Evolutionary conservation across 2,113 vertebrate species (phyloP), one percentile per base, ranked within the genome.

Genomic region (Arizona elegans): DNA sequence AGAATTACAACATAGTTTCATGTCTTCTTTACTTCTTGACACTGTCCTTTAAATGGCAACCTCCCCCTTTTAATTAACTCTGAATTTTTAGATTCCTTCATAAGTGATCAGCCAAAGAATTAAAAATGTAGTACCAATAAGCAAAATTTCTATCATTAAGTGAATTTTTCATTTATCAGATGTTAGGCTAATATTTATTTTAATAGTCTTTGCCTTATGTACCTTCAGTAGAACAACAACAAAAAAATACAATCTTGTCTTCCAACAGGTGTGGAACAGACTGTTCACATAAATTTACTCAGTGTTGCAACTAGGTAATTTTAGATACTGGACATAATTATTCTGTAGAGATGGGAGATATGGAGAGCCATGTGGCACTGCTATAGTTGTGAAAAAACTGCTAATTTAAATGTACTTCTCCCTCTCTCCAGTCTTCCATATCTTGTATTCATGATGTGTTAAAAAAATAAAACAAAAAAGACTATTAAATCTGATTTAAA

Each of bases 101-200:
- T 91, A 86, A 92, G 92, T 0, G 92, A 91, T 29, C 0, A 50
- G 92, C 90, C 3, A 33, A 93, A 95, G 94, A 96, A 96, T 93
- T 96, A 75, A 95, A 93, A 95, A 92, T 85, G 93, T 87, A 70
- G 90, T 75, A 89, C 86, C 90, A 89, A 23, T 50, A 65, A 89
- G 0, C 43, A 13, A 24, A 81, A 50, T 54, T 90, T 92, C 56
- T 85, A 91, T 95, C 29, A 75, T 92, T 92, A 91, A 17, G 90
- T 92, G 75, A 93, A 50, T 95, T 70, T 91, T 70, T 91, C 53
- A 87, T 90, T 52, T 92, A 2, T 0, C 0, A 92, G 91, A 93
- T 88, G 52, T 11, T 94, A 43, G 86, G 59, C 81, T 62, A 93
- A 92, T 50, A 94, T 93, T n/a, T 90, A 94, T 92, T 50, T 91